Evolutionary conservation across 2,113 vertebrate genomes (phyloP).

Genomic region (Xiphorhynchus elegans): DNA sequence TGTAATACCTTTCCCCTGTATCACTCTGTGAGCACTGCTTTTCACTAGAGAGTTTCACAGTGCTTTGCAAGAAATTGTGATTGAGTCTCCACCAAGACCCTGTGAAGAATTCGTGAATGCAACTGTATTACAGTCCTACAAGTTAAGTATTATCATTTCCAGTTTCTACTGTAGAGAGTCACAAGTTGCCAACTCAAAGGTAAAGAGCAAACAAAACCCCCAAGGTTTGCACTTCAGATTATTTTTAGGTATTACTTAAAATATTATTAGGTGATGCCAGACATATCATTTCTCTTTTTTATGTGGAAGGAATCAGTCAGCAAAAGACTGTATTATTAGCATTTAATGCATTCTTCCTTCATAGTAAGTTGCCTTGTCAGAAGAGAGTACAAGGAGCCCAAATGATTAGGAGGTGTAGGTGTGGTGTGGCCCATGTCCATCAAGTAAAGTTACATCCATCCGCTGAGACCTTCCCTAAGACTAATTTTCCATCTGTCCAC

Average conservation of each 20-base stretch:
- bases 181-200: background rate
- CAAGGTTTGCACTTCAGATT: background rate
- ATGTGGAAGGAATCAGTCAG: background rate
- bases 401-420: fast-evolving
- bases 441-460: background rate
- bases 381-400: background rate
- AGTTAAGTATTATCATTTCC: background rate
- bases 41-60: background rate
- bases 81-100: background rate
- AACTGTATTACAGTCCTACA: background rate
- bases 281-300: background rate
- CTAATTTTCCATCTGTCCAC: background rate
- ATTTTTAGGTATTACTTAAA: background rate
- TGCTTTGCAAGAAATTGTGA: background rate
- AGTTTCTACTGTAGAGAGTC: background rate
- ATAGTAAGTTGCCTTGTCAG: background rate
- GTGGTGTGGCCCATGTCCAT: background rate
- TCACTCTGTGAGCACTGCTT: background rate
- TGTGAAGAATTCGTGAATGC: background rate
- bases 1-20: background rate
- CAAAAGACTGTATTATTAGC: background rate
- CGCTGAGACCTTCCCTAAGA: background rate
- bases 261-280: background rate
- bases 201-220: background rate
- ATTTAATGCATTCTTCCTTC: background rate